A percentile compares a stretch with the other conserved stretches of the same genome.
phyloP scores from a whole-genome alignment of 1,140 invertebrate genomes.

The Dendroctonus ponderosae region DNA sequence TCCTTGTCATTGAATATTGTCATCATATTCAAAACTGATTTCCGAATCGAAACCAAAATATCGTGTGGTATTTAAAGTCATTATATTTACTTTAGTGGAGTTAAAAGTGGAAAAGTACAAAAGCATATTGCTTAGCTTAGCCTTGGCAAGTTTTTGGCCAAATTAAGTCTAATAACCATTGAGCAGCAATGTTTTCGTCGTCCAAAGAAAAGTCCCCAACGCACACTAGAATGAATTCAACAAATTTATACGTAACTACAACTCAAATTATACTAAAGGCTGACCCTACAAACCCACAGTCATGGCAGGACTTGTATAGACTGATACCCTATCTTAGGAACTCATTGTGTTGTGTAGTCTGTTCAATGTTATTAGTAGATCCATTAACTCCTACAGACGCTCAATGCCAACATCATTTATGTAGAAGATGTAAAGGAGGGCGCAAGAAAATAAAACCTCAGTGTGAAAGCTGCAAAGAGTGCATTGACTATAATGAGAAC shows the following conservation, averaged over 20 bases:
- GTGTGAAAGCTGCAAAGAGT: constrained; percentile 83
- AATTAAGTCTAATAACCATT: too few relatives aligned
- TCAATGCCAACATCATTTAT: constrained; percentile 88
- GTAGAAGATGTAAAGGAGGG: constrained; percentile 74
- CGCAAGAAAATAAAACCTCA: constrained; percentile 80
- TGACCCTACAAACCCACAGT: constrained; percentile 64
- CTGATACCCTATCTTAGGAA: constrained; percentile 81
- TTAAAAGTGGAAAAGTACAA: too few relatives aligned
- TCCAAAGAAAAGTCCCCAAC: constrained; percentile 18
- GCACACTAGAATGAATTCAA: constrained; percentile 70
- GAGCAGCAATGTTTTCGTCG: constrained; percentile 1
- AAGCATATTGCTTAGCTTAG: too few relatives aligned
- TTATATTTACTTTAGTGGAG: too few relatives aligned
- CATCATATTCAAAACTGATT: too few relatives aligned
- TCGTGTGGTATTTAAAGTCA: too few relatives aligned
- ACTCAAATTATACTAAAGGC: constrained; percentile 76
- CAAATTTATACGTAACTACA: constrained; percentile 79
- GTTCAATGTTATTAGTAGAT: constrained; percentile 76
- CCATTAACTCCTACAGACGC: constrained; percentile 77
- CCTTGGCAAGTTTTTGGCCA: too few relatives aligned
- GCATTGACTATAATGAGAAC: constrained; percentile 80
- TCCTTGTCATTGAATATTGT: too few relatives aligned
- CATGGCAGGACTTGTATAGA: constrained; percentile 78
- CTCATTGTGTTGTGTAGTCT: constrained; percentile 85
- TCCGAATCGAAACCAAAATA: too few relatives aligned